These are phyloP conservation scores for Eptesicus fuscus DNA, from an alignment of 2,113 vertebrate species.

Conservation along the genomic window DNA sequence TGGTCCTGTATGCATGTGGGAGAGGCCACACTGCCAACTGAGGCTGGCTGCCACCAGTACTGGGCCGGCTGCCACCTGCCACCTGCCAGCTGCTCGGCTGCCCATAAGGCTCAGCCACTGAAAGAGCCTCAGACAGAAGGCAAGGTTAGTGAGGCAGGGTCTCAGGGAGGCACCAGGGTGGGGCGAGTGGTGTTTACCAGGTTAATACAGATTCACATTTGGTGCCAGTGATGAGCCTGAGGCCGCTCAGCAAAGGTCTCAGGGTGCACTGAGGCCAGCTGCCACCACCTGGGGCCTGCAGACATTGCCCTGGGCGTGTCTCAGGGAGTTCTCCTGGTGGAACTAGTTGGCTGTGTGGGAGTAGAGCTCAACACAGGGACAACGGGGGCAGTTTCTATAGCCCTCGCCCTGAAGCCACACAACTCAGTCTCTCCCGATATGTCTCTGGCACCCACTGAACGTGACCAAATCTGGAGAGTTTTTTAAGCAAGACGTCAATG, in stretches of 20 bases:
- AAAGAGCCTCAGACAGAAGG: background rate
- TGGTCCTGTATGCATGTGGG: background rate
- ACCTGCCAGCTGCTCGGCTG: background rate
- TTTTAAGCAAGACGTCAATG: background rate
- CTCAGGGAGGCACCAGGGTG: background rate
- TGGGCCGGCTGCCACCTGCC: background rate
- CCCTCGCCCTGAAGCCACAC: background rate
- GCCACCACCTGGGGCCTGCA: background rate
- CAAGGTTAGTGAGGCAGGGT: background rate
- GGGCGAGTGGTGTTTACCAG: background rate
- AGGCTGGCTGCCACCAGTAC: background rate
- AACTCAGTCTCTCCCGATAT: background rate
- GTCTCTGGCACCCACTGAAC: background rate
- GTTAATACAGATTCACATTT: background rate
- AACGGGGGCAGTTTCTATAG: too few species aligned
- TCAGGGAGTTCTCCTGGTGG: too few species aligned
- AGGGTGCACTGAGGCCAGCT: background rate
- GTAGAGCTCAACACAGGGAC: too few species aligned
- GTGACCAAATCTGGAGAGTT: background rate
- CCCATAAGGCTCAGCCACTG: background rate
- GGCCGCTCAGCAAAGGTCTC: background rate
- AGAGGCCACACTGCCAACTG: background rate
- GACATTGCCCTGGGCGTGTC: too few species aligned
- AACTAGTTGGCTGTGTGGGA: too few species aligned
- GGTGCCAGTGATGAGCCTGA: background rate